A percentile compares a stretch with the other conserved stretches of the same genome.
Evolutionary conservation across 2,113 vertebrate species (phyloP).

Genomic region (cattle (Bos taurus)): ARS-UCD2.0 NC_037350.1:38517501-38518000

Average conservation of each 20-base stretch:
- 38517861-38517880: not conserved
- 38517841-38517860: not conserved
- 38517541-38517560: not conserved
- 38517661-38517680: not conserved
- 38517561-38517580: not conserved
- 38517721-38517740: not conserved
- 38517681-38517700: not conserved
- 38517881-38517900: not conserved
- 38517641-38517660: not conserved
- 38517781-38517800: not conserved
- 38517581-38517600: not conserved
- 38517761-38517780: not conserved
- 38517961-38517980: not conserved
- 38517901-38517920: not conserved
- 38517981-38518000: not conserved
- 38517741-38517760: not conserved
- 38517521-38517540: not conserved
- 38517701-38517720: not conserved
- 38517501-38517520: not conserved
- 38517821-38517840: not conserved
- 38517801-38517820: not conserved
- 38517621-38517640: not conserved
- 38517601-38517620: not conserved
- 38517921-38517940: not conserved
- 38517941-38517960: not conserved